These are phyloP conservation scores for Poecile montanus DNA, from an alignment of 2,797 vertebrate genomes.

Conservation along the genomic window DNA sequence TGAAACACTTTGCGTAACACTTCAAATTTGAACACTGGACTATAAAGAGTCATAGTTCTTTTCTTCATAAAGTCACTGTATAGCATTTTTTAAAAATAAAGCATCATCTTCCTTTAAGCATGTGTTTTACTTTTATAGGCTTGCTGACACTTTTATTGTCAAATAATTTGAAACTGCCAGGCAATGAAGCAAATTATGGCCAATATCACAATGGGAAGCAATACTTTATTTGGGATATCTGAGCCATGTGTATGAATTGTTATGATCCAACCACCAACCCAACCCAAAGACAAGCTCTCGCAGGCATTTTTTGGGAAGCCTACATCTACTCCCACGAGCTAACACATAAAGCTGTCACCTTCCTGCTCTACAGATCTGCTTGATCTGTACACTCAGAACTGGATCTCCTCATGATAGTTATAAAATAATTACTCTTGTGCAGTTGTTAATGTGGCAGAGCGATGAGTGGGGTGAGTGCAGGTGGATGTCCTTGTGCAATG, in stretches of 20 bases:
- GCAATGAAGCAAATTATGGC: slow-evolving; percentile 60
- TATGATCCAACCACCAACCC: slow-evolving; percentile 23
- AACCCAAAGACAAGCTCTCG: slow-evolving; percentile 43
- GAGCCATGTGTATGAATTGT: slow-evolving; percentile 4
- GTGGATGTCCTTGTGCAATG: neutral
- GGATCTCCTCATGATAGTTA: neutral
- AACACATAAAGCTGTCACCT: slow-evolving; percentile 9
- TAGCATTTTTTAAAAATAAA: slow-evolving; percentile 1
- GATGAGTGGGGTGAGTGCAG: neutral
- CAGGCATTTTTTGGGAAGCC: slow-evolving; percentile 27
- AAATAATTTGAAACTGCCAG: slow-evolving; percentile 63
- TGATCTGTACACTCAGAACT: neutral
- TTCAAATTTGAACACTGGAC: neutral
- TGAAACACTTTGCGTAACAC: neutral
- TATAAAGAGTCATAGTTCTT: neutral
- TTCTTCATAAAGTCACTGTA: neutral
- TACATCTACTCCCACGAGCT: neutral
- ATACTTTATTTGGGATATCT: slow-evolving; percentile 51
- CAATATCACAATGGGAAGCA: slow-evolving; percentile 61
- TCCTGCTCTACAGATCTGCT: neutral
- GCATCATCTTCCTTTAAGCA: slow-evolving; percentile 43
- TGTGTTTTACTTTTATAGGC: slow-evolving; percentile 57
- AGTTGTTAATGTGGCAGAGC: neutral
- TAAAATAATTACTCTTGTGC: neutral
- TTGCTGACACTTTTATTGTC: slow-evolving; percentile 64